phyloP scores from a whole-genome alignment of 2,888 invertebrate species.

The Drosophila atroscutellata region DNA sequence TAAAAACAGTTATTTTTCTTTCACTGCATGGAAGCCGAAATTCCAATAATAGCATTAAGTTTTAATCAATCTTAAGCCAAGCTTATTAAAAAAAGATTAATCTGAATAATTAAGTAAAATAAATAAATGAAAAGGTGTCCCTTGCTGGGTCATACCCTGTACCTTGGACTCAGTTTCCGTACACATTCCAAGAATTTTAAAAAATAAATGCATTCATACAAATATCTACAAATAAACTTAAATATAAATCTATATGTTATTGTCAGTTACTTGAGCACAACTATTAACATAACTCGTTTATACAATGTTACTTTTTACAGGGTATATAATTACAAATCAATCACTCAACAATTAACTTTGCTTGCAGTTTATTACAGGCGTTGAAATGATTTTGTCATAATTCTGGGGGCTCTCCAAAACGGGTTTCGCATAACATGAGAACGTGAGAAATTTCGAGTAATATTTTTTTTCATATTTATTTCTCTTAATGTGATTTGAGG shows the following conservation, averaged over 20 bases:
- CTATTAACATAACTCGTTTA: neutral
- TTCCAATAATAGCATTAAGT: neutral
- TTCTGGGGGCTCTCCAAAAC: slow-evolving; percentile 37
- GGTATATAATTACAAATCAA: slow-evolving; percentile 30
- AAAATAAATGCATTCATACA: too few species aligned
- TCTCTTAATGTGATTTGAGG: slow-evolving; percentile 53
- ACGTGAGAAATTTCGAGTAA: slow-evolving; percentile 54
- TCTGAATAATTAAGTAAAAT: neutral
- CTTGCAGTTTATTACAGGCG: slow-evolving; percentile 33
- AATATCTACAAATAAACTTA: neutral
- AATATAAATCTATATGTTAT: neutral
- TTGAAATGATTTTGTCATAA: slow-evolving; percentile 53
- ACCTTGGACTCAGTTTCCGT: neutral
- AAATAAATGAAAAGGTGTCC: neutral
- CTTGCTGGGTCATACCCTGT: neutral
- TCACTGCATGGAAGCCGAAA: neutral
- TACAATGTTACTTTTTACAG: neutral
- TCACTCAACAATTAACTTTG: slow-evolving; percentile 20
- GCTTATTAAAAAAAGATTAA: neutral
- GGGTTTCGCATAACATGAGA: slow-evolving; percentile 49
- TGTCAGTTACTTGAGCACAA: neutral
- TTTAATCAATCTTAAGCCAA: neutral
- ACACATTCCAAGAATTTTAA: neutral
- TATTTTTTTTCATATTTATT: slow-evolving; percentile 31
- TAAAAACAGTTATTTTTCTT: neutral